A percentile compares a stretch with the other conserved stretches of the same genome.
Conservation (phyloP, 2,888 invertebrate species). For the Chironomus tentans region DNA sequence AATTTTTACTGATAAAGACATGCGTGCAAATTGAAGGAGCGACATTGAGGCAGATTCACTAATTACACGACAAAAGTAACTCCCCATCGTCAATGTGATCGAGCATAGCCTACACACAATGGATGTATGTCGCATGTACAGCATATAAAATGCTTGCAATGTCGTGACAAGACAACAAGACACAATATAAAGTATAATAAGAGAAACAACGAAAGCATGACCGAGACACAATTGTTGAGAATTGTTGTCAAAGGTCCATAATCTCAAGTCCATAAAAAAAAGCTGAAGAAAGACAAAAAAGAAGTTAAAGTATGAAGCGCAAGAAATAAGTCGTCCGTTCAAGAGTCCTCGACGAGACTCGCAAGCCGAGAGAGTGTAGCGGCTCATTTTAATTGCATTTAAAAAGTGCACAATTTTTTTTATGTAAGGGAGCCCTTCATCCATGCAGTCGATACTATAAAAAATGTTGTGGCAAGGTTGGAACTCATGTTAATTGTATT, state of each 20-base stretch:
- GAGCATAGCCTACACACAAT: not conserved
- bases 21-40: not conserved
- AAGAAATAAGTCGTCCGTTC: not conserved
- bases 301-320: no score
- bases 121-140: no score
- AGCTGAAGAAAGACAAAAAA: no score
- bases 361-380: conserved; percentile 1
- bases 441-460: not conserved
- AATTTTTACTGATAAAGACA: not conserved
- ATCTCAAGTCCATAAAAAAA: not conserved
- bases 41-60: not conserved
- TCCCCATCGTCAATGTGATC: not conserved
- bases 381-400: conserved; percentile 22
- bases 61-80: not conserved
- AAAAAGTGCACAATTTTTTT: conserved; percentile 13
- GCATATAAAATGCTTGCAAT: not conserved
- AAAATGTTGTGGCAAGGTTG: conserved; percentile 4
- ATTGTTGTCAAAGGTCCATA: conserved; percentile 27
- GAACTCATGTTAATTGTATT: not conserved
- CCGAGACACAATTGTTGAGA: conserved; percentile 1
- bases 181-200: not conserved
- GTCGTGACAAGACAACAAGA: not conserved
- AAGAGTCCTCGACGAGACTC: not conserved
- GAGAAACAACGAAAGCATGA: conserved; percentile 11
- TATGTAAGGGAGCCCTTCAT: conserved; percentile 14